Conservation (phyloP, 2,888 invertebrate species). For the Perizoma flavofasciatum region DNA sequence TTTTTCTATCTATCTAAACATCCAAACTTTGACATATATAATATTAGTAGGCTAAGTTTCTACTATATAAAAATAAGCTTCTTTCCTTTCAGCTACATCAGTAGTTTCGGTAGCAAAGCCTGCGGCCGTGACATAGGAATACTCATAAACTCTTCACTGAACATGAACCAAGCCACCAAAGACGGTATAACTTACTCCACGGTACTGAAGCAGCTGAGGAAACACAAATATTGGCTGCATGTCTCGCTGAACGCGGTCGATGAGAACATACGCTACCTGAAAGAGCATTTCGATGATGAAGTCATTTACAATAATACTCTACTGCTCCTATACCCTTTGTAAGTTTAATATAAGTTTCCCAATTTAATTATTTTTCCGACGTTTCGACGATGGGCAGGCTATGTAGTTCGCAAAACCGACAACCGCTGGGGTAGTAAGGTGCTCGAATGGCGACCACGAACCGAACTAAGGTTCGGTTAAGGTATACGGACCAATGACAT, state of each 20-base stretch:
- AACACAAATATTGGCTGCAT: conserved; percentile 87
- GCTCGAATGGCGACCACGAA: too few species aligned
- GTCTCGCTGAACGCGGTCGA: conserved; percentile 84
- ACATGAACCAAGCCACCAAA: conserved; percentile 25
- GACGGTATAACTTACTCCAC: conserved; percentile 27
- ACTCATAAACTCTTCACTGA: conserved; percentile 60
- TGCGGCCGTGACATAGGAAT: conserved; percentile 68
- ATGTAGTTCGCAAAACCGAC: too few species aligned
- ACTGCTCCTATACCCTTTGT: conserved; percentile 88
- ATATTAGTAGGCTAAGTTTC: too few species aligned
- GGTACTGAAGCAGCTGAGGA: conserved; percentile 63
- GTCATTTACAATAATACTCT: conserved; percentile 85
- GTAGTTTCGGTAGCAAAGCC: conserved; percentile 81
- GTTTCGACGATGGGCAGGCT: too few species aligned
- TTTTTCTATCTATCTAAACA: too few species aligned
- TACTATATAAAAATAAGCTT: neutral
- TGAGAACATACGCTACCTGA: conserved; percentile 83
- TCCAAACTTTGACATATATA: too few species aligned
- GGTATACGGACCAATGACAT: too few species aligned
- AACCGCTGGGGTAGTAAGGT: too few species aligned
- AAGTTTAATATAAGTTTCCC: conserved; percentile 47
- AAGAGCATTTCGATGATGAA: conserved; percentile 72
- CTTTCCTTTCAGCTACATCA: conserved; percentile 73
- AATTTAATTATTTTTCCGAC: too few species aligned
- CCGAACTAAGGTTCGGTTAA: too few species aligned